Evolutionary conservation across 2,888 invertebrate species (phyloP), one percentile per base, ranked within the genome.

Genomic region (Allygus modestus): DNA sequence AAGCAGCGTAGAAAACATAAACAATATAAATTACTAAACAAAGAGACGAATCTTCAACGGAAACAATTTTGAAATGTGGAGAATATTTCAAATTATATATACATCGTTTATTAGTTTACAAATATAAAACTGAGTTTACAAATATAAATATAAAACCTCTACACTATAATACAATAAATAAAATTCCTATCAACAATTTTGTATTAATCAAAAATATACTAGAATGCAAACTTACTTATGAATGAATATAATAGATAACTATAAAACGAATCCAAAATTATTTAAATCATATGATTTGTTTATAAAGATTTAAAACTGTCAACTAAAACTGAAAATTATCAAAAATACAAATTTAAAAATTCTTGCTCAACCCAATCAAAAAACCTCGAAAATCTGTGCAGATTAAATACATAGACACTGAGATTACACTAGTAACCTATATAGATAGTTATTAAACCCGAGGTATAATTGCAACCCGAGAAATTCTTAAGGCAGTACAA

Each of bases 11-110:
- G 31, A 65, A 65, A 65, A 65, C 65, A 28, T 65, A 65, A 65
- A 58, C 15, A 12, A 65, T 31, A 65, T 65, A 65, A 65, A 65
- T 65, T 65, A 65, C 65, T 65, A 65, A 65, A 65, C 31, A 1
- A 28, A 65, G 15, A 65, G 5, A 28, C 65, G 28, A 28, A 28
- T 26, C 65, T 65, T 54, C 7, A 0, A 65, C 5, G 9, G 28
- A 28, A 9, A 28, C 1, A 31, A 17, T 31, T 65, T 15, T 20
- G 46, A 4, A 26, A 28, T 28, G 31, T 2, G 65, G 31, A n/a
- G n/a, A 0, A 28, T 11, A 31, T 65, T 65, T 65, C 5, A 23
- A 58, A 58, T 28, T 31, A 65, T 65, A 65, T 65, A 11, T 65
- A 65, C 65, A 65, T 12, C 2, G 7, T 11, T 15, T 28, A 54